Conservation (phyloP, 2,888 invertebrate species). For the Uropetala carovei region DNA sequence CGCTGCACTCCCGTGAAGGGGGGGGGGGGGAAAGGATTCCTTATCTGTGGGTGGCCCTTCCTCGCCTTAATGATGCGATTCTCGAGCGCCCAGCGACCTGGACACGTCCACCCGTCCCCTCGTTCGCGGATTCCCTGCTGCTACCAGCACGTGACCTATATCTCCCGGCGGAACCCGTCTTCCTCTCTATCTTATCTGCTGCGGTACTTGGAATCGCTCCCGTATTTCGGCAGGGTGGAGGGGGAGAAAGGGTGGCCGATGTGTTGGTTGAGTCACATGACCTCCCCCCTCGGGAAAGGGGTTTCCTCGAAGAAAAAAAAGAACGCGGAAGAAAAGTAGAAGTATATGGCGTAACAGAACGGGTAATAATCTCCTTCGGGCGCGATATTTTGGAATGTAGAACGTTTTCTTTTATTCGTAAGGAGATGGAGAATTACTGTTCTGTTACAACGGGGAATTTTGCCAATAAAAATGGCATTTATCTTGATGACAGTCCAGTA, state of each 20-base stretch:
- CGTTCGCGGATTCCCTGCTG: background rate
- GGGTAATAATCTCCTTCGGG: no score
- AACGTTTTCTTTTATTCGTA: no score
- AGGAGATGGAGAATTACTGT: no score
- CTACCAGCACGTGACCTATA: background rate
- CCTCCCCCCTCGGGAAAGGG: background rate
- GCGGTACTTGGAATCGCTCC: constrained; percentile 21
- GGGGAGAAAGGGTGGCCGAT: background rate
- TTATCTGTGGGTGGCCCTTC: background rate
- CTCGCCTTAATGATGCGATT: background rate
- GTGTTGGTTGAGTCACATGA: background rate
- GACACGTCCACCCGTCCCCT: background rate
- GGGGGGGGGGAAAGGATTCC: background rate
- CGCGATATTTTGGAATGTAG: no score
- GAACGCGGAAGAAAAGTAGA: no score
- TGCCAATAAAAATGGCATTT: no score
- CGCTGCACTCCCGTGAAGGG: background rate
- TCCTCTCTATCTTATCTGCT: background rate
- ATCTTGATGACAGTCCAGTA: no score
- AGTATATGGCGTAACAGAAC: no score
- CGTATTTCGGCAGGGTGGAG: constrained; percentile 7
- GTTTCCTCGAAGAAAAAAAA: background rate
- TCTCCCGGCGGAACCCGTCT: constrained; percentile 8
- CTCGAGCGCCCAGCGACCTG: background rate
- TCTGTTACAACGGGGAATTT: no score